Conservation (phyloP, 1,140 invertebrate species). For the Saccostrea cuccullata region DNA sequence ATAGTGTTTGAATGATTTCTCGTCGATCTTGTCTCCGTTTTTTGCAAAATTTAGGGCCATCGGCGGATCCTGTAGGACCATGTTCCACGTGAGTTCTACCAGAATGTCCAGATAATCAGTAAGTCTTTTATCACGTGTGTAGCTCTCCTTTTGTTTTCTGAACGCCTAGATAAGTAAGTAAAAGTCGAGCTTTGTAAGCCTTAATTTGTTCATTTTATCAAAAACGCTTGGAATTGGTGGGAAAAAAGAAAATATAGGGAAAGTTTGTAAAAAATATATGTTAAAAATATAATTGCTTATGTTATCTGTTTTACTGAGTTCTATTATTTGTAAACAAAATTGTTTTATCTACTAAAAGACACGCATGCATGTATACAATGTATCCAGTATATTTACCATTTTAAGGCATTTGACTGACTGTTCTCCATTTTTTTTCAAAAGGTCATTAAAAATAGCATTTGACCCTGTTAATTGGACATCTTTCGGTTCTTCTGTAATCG, state of each 20-base stretch:
- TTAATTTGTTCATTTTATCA: no score
- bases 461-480: neutral
- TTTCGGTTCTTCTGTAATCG: neutral
- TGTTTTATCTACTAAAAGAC: no score
- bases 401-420: neutral
- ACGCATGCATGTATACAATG: neutral
- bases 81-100: slow-evolving; percentile 43
- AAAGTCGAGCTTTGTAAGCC: neutral
- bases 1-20: slow-evolving; percentile 38
- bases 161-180: neutral
- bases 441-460: neutral
- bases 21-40: slow-evolving; percentile 14
- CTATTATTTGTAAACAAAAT: no score
- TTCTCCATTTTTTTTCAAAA: neutral
- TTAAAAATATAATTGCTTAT: no score
- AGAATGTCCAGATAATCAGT: slow-evolving; percentile 23
- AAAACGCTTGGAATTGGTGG: no score
- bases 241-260: no score
- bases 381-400: neutral
- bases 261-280: no score
- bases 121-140: neutral
- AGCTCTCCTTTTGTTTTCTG: neutral
- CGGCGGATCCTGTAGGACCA: slow-evolving; percentile 50
- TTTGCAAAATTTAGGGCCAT: slow-evolving; percentile 38
- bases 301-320: neutral